Evolutionary conservation across 2,888 invertebrate genomes (phyloP), one percentile per base, ranked within the genome.

Genomic region (Tetranychus truncatus): DNA sequence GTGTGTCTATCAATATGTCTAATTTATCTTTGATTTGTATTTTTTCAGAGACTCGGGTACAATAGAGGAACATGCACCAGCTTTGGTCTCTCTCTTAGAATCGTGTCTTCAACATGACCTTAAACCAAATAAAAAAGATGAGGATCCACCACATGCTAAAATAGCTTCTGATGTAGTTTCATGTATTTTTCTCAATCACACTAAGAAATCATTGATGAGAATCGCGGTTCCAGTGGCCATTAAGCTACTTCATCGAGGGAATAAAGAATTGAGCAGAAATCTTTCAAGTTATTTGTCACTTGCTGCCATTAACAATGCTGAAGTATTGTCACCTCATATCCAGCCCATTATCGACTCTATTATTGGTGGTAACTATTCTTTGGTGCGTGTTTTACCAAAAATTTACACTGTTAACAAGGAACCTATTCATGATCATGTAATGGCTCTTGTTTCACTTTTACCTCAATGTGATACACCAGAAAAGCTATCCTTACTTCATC

Each of bases 81-180:
- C 91, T 1, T 84, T 95, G 78, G 92, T 95, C 34, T 88, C 88
- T 67, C 84, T 95, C 74, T 84, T 95, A 77, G 91, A 92, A 84
- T 90, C 91, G 55, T 95, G 94, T 81, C 84, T 95, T 79, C 88
- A 90, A 81, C 91, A 94, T 85, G 92, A 92, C 83, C 85, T 94
- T 79, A 90, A 91, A 84, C 90, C 91, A 0, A 85, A 87, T 55
- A 84, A 87, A 34, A 81, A 81, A 74, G 91, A 91, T 83, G 91
- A 91, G 81, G 94, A 95, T 84, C 92, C 94, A 66, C 94, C 95
- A 1, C 95, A 95, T 86, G 92, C 94, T 72, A 95, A 95, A 85
- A 95, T 95, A 81, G 93, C 94, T 24, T 91, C 92, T 72, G 95
- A 95, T 84, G 89, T 95, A 78, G 90, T 95, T 81, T 92, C 93